phyloP scores from a whole-genome alignment of 1,140 invertebrate genomes.

The Penaeus vannamei region DNA sequence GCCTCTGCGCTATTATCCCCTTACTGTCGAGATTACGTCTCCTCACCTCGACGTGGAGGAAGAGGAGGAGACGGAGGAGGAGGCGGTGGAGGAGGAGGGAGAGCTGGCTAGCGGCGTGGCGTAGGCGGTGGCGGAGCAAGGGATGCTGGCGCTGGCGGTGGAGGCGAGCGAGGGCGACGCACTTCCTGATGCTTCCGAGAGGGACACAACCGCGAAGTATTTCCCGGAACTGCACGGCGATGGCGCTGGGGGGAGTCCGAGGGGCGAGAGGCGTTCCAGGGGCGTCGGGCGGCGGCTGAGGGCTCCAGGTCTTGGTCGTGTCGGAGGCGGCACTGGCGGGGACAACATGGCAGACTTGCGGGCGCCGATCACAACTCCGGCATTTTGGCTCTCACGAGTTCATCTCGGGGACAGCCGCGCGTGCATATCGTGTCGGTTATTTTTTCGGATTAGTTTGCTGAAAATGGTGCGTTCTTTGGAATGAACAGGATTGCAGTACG shows the following conservation, averaged over 20 bases:
- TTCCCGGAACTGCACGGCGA: background rate
- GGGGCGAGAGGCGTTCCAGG: background rate
- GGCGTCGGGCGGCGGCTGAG: constrained; percentile 24
- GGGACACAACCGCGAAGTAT: too few relatives aligned
- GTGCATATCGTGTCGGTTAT: too few relatives aligned
- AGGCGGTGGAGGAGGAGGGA: background rate
- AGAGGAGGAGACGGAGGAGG: background rate
- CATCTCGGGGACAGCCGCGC: too few relatives aligned
- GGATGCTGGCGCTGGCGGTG: constrained; percentile 5
- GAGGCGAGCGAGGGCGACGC: background rate
- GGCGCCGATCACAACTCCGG: constrained; percentile 40
- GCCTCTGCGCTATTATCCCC: constrained; percentile 46
- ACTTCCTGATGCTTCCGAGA: background rate
- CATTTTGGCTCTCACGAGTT: constrained; percentile 40
- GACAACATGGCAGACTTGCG: constrained; percentile 58
- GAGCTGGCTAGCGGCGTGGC: background rate
- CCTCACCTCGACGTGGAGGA: constrained; percentile 9
- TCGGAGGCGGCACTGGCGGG: constrained; percentile 21
- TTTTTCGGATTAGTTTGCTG: too few relatives aligned
- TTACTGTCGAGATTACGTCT: constrained; percentile 59
- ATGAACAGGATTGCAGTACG: background rate
- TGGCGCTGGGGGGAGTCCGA: background rate
- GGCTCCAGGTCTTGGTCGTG: constrained; percentile 4
- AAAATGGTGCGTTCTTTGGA: too few relatives aligned
- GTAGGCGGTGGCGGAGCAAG: constrained; percentile 30